Evolutionary conservation across 2,113 vertebrate species (phyloP).

Genomic region (Leiothrix lutea): DNA sequence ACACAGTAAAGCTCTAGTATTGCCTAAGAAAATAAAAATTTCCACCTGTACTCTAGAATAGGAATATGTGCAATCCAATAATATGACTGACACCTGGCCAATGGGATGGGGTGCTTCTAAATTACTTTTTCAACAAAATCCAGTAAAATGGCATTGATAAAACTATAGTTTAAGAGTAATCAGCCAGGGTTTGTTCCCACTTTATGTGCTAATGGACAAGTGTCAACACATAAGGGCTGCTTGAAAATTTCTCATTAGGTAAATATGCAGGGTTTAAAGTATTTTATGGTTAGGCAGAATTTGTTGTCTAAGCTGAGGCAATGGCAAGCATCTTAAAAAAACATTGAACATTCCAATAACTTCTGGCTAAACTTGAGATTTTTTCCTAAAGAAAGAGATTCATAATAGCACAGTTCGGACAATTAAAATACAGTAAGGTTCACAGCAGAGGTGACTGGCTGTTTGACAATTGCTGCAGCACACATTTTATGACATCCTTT

Average conservation of each 20-base stretch:
- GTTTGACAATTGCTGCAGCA: constrained; percentile 23
- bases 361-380: neutral
- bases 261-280: neutral
- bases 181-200: neutral
- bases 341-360: neutral
- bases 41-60: neutral
- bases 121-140: neutral
- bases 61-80: neutral
- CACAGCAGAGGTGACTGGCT: neutral
- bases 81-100: neutral
- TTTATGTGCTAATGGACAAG: neutral
- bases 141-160: neutral
- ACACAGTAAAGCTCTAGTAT: neutral
- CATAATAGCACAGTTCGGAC: neutral
- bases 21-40: neutral
- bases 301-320: constrained; percentile 24
- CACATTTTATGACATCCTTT: constrained; percentile 48
- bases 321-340: constrained; percentile 17
- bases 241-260: constrained; percentile 37
- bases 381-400: neutral
- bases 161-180: neutral
- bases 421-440: constrained; percentile 24
- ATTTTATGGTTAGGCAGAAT: neutral
- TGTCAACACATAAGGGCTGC: neutral
- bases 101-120: neutral